Evolutionary conservation across 2,113 vertebrate genomes (phyloP).

Genomic region (Crotophaga sulcirostris): DNA sequence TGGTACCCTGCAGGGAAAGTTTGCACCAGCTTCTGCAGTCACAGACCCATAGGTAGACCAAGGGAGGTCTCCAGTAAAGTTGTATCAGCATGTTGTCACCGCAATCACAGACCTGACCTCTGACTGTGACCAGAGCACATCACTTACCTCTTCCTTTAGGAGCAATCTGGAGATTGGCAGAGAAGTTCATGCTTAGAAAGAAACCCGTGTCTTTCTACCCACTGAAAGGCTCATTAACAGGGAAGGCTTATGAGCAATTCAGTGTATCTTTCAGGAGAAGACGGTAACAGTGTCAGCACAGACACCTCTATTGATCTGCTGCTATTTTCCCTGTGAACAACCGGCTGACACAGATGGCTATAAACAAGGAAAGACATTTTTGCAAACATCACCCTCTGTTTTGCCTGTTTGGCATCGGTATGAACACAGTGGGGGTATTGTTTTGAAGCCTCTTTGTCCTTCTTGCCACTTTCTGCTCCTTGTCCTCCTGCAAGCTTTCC

Average conservation of each 20-base stretch:
- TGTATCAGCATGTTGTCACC: rapidly evolving
- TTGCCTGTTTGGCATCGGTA: background rate
- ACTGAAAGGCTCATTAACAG: background rate
- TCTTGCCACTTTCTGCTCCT: background rate
- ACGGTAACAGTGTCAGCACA: background rate
- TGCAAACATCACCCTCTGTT: background rate
- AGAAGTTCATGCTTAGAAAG: background rate
- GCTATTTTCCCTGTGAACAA: background rate
- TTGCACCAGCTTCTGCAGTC: background rate
- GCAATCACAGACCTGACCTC: background rate
- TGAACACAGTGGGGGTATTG: background rate
- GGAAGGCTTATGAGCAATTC: background rate
- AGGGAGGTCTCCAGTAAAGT: background rate
- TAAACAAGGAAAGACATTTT: constrained; percentile 11
- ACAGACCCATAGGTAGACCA: background rate
- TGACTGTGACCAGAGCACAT: background rate
- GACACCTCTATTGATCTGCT: constrained; percentile 44
- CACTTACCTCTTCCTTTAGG: background rate
- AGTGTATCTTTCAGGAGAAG: background rate
- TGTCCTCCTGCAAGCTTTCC: background rate
- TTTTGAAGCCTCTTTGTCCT: constrained; percentile 1
- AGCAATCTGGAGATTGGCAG: background rate
- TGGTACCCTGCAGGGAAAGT: background rate
- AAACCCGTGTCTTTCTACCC: background rate
- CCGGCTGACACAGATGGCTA: background rate